Evolutionary conservation across 2,113 vertebrate species (phyloP).

Genomic region (Pycnonotus jocosus): DNA sequence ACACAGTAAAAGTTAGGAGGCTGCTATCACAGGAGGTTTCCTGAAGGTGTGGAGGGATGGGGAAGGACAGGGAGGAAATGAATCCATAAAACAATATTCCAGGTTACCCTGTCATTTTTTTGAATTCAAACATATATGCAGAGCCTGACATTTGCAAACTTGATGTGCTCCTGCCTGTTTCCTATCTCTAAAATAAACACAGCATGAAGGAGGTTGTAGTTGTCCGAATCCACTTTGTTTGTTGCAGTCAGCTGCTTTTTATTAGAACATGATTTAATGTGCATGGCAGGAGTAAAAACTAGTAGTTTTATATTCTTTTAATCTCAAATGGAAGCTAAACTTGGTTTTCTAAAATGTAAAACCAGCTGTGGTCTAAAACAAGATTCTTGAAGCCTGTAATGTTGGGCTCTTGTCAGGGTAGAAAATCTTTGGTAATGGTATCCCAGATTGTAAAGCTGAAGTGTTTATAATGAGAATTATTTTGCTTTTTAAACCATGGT

Average conservation of each 20-base stretch:
- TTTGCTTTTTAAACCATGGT: background rate
- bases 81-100: background rate
- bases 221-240: background rate
- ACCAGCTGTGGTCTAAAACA: background rate
- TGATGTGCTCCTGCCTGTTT: background rate
- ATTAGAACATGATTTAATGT: conserved; percentile 27
- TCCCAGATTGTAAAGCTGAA: background rate
- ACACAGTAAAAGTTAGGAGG: background rate
- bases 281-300: conserved; percentile 37
- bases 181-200: background rate
- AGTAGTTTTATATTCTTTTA: conserved; percentile 56
- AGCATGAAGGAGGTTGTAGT: background rate
- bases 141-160: background rate
- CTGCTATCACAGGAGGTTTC: conserved; percentile 27
- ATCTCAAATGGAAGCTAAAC: conserved; percentile 45
- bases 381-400: background rate
- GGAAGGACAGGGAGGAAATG: background rate
- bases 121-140: background rate
- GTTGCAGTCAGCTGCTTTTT: conserved; percentile 46
- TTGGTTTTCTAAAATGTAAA: conserved; percentile 48
- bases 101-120: background rate
- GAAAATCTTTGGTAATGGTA: background rate
- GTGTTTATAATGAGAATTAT: background rate
- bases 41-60: background rate
- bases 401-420: background rate